Base-by-base conservation (phyloP, 92 coral and sea anemone genomes). In the Scolanthus callimorphus region DNA sequence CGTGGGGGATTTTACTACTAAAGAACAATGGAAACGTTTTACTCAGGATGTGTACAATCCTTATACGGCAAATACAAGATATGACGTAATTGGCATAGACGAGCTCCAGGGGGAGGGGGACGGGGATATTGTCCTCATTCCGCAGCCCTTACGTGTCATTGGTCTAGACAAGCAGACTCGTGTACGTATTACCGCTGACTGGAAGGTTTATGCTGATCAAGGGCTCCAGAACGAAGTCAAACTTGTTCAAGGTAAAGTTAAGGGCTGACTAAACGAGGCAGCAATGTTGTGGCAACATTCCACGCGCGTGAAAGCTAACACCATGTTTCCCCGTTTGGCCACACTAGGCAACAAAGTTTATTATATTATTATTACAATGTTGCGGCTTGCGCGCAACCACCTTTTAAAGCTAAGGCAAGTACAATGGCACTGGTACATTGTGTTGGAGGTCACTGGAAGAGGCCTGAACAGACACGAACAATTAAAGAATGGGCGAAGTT, bases 21-120 rank as follows among this genome's bases (percentile, higher is more conserved):
- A 77, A 41, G 83, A 71, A 41, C 81, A 87, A 61, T 87, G 95
- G 95, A 87, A 87, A 47, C 89, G 95, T 10, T 66, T 15, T 12
- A 49, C 20, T 0, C 4, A 29, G 4, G 95, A 87, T 30, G 9
- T 9, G 1, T 87, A 82, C 63, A 59, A 87, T 31, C 95, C 95
- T 3, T 77, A 77, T 71, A 67, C 85, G 12, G 90, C 89, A 0
- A 25, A 47, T 19, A 50, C 66, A 11, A 84, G 95, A 12, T 87
- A 63, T 24, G 72, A 63, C 15, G 61, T 11, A 3, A 55, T 61
- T 11, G 49, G 51, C 27, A 49, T 63, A 8, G 48, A 60, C 20
- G 65, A 73, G 20, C 30, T 61, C 15, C 46, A 49, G 39, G 53
- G 49, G n/a, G 82, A 66, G 22, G 31, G 59, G 21, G 21, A 28